A percentile compares a stretch with the other conserved stretches of the same genome.
Evolutionary conservation across 2,888 invertebrate genomes (phyloP).

Genomic region (Polymixis flavicincta): DNA sequence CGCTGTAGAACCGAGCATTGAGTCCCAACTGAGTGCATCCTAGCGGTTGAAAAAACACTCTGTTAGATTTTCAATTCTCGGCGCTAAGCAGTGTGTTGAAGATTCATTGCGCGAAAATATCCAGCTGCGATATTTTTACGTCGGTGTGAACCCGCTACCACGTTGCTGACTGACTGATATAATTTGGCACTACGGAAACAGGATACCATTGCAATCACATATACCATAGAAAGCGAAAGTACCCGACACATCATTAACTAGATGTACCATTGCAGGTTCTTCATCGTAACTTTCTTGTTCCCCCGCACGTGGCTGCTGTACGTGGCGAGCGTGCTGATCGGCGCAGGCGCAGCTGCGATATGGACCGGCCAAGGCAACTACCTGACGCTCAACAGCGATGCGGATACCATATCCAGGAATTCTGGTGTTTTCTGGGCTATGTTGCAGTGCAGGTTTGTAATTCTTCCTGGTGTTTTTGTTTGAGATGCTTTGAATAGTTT

Average conservation of each 20-base stretch:
- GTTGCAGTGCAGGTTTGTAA: constrained; percentile 95
- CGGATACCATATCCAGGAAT: constrained; percentile 97
- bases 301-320: constrained; percentile 96
- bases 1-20: no score
- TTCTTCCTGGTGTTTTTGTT: constrained; percentile 18
- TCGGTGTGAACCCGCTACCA: neutral
- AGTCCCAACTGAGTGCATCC: no score
- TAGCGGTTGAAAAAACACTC: no score
- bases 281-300: constrained; percentile 96
- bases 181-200: neutral
- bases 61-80: no score
- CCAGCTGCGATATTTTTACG: no score
- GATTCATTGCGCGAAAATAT: no score
- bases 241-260: constrained; percentile 31
- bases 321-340: constrained; percentile 95
- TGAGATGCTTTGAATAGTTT: neutral
- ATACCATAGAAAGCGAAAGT: constrained; percentile 30
- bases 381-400: constrained; percentile 96
- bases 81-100: no score
- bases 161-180: neutral
- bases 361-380: constrained; percentile 98
- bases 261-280: constrained; percentile 92
- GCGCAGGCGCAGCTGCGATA: constrained; percentile 97
- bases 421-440: constrained; percentile 99
- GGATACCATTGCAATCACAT: neutral